Conservation (phyloP, 1,140 invertebrate species). For the Ostrea edulis region DNA sequence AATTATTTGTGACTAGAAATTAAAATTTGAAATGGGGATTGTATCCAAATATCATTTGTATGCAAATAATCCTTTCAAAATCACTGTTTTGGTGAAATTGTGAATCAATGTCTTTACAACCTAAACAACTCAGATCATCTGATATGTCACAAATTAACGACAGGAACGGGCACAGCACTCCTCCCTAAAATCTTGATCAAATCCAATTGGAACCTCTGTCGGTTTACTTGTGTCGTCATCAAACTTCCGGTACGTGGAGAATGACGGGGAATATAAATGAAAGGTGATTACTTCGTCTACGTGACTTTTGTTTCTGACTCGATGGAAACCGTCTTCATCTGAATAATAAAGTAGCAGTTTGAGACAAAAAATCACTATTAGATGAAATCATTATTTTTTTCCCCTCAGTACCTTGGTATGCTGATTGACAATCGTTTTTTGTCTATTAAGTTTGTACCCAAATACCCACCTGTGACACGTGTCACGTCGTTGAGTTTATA, state of each 20-base stretch:
- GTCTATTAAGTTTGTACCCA: neutral
- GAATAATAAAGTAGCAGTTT: too few relatives aligned
- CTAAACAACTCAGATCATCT: neutral
- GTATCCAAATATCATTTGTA: too few relatives aligned
- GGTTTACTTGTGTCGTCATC: constrained; percentile 90
- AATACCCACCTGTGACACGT: neutral
- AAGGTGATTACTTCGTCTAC: constrained; percentile 92
- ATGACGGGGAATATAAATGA: constrained; percentile 97
- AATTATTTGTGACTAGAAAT: too few relatives aligned
- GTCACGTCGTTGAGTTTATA: neutral
- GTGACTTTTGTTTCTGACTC: constrained; percentile 96
- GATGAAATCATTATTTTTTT: neutral
- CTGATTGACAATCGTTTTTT: neutral
- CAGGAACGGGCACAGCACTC: neutral
- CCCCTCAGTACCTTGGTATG: neutral
- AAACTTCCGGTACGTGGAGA: constrained; percentile 92
- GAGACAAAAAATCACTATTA: neutral
- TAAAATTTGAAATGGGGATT: too few relatives aligned
- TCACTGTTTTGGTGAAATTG: too few relatives aligned
- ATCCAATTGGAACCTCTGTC: constrained; percentile 18
- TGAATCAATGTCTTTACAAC: too few relatives aligned
- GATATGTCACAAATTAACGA: neutral
- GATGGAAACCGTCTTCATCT: constrained; percentile 88
- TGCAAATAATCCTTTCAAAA: too few relatives aligned
- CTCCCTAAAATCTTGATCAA: neutral